Evolutionary conservation across 2,113 vertebrate genomes (phyloP).

Genomic region (Myodes glareolus): DNA sequence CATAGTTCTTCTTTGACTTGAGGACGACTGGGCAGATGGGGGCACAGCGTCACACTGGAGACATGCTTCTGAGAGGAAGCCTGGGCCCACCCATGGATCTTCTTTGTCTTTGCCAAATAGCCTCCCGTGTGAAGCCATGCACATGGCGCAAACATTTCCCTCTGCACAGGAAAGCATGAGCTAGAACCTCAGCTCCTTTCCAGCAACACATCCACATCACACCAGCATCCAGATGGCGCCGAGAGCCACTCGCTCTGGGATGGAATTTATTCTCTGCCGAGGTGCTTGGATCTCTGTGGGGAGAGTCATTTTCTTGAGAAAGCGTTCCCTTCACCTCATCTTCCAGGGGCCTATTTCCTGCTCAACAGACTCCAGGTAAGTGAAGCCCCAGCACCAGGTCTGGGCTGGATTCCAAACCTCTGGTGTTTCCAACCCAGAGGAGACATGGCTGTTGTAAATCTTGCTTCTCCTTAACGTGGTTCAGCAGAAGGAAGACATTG

Average conservation of each 20-base stretch:
- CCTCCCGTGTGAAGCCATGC: not conserved
- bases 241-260: not conserved
- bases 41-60: not conserved
- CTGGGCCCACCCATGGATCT: not conserved
- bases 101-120: not conserved
- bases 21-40: not conserved
- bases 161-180: not conserved
- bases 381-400: not conserved
- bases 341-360: slow-evolving; percentile 52
- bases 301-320: slow-evolving; percentile 61
- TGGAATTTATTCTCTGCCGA: not conserved
- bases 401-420: slow-evolving; percentile 64
- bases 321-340: slow-evolving; percentile 32
- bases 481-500: slow-evolving; percentile 68
- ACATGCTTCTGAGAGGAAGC: not conserved
- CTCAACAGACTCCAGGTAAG: slow-evolving; percentile 38
- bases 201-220: not conserved
- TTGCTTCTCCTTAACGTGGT: slow-evolving; percentile 60
- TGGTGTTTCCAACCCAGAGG: slow-evolving; percentile 47
- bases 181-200: not conserved
- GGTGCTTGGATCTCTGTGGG: not conserved
- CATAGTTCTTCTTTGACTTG: not conserved
- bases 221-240: not conserved
- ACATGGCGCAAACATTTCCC: not conserved
- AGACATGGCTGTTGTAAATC: slow-evolving; percentile 58